Evolutionary conservation across 2,888 invertebrate species (phyloP), one percentile per base, ranked within the genome.

Genomic region (Listrodromus nycthemerus): DNA sequence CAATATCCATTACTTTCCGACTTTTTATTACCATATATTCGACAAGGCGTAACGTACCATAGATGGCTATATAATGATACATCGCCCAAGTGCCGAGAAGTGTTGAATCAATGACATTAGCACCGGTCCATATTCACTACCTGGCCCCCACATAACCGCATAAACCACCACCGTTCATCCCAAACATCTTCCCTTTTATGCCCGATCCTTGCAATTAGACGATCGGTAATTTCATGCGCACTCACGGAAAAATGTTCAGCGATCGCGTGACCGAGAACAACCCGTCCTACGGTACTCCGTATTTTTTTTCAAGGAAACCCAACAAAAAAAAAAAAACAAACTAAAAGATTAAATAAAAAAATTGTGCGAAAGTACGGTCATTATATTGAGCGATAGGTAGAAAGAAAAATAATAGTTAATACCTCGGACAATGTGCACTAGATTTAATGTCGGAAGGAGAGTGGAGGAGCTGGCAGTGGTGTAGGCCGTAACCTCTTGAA

Each of bases 401-500:
- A 55, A 55, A 21, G 21, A 13, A 10, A 10, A 7, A 66, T 8
- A n/a, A 19, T 30, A n/a, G 55, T 21, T 30, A 52, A 16, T 24
- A 16, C 7, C 30, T 33, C 65, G 33, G 55, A 41, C 13, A 52
- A 52, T 55, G 65, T 45, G 58, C 55, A 33, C 19, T 13, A 13
- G 16, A 67, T 37, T 66, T 5, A 16, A 13, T 65, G 65, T 76
- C 37, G 69, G 66, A 67, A 74, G 82, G 37, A 79, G 70, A 65
- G 52, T 67, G 13, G n/a, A 48, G 4, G 50, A n/a, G 24, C 77
- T 76, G 80, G 69, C 69, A 80, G 37, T 74, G 52, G 86, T 86
- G 75, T 87, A 79, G 89, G 88, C 86, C 86, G 84, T 86, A 87
- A 87, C 88, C 88, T 87, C 87, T 87, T 87, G 87, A 87, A 88